Evolutionary conservation across 2,888 invertebrate species (phyloP).

Genomic region (Sphecodes monilicornis): DNA sequence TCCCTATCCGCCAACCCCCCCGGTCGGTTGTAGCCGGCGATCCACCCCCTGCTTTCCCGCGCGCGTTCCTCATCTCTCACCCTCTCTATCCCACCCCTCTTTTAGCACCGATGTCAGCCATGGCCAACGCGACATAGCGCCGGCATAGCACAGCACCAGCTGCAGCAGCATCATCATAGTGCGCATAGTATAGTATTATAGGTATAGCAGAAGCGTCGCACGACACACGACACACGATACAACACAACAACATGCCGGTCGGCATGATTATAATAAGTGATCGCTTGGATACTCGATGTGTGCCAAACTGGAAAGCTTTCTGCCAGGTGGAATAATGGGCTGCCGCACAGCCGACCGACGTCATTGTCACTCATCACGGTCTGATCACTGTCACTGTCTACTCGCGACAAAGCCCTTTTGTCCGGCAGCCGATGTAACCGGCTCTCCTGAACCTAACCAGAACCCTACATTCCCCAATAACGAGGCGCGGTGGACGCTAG

Average conservation of each 20-base stretch:
- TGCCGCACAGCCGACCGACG: conserved; percentile 74
- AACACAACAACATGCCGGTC: conserved; percentile 66
- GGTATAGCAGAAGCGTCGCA: not conserved
- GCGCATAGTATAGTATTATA: not conserved
- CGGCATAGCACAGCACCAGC: not conserved
- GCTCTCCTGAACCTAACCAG: conserved; percentile 68
- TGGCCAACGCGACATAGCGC: conserved; percentile 54
- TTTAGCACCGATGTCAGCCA: conserved; percentile 74
- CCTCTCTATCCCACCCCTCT: conserved; percentile 29
- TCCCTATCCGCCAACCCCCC: conserved; percentile 13
- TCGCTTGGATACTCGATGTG: conserved; percentile 81
- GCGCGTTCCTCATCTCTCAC: not conserved
- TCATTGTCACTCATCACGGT: conserved; percentile 76
- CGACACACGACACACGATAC: not conserved
- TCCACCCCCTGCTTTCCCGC: conserved; percentile 1
- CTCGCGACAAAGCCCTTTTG: conserved; percentile 76
- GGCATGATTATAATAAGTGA: conserved; percentile 79
- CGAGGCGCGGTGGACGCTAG: conserved; percentile 54
- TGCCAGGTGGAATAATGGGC: conserved; percentile 81
- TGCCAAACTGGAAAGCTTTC: conserved; percentile 82
- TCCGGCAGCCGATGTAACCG: conserved; percentile 68
- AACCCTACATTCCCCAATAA: conserved; percentile 68
- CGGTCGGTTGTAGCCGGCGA: conserved; percentile 6
- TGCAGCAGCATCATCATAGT: not conserved
- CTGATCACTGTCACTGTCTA: conserved; percentile 75